These are phyloP conservation scores for Brachionus manjavacas DNA, from an alignment of 1,140 invertebrate genomes.

Conservation along the genomic window DNA sequence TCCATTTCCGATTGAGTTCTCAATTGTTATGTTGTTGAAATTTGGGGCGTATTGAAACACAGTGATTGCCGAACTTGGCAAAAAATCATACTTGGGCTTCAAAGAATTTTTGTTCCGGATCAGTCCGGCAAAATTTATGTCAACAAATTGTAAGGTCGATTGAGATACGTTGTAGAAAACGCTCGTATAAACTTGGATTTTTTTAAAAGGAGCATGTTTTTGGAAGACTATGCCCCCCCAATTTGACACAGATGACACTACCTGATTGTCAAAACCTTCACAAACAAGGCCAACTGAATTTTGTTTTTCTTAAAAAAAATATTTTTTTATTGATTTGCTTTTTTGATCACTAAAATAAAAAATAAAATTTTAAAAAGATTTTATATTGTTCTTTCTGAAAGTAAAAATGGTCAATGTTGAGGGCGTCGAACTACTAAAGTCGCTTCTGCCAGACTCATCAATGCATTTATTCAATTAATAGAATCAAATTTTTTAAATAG, in stretches of 20 bases:
- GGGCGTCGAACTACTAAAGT: too few relatives aligned
- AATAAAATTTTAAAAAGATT: too few relatives aligned
- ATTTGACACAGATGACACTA: not conserved
- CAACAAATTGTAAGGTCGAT: slow-evolving; percentile 35
- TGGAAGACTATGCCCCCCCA: slow-evolving; percentile 42
- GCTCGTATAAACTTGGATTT: not conserved
- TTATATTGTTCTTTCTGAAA: too few relatives aligned
- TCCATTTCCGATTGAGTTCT: slow-evolving; percentile 26
- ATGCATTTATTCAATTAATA: too few relatives aligned
- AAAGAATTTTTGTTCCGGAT: not conserved
- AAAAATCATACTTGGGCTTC: not conserved
- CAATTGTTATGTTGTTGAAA: slow-evolving; percentile 6
- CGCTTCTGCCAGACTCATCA: too few relatives aligned
- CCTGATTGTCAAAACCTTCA: slow-evolving; percentile 31
- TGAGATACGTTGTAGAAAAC: slow-evolving; percentile 20
- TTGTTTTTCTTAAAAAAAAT: slow-evolving; percentile 5
- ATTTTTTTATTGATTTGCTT: not conserved
- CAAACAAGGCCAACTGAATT: slow-evolving; percentile 10
- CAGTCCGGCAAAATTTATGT: not conserved
- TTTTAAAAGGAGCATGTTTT: not conserved
- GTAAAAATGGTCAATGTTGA: too few relatives aligned
- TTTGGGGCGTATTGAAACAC: slow-evolving; percentile 35
- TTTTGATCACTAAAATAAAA: too few relatives aligned
- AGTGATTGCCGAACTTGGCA: slow-evolving; percentile 29
- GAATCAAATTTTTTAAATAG: too few relatives aligned